Conservation (phyloP, 2,113 vertebrate species). For the Oxyruncus cristatus region DNA sequence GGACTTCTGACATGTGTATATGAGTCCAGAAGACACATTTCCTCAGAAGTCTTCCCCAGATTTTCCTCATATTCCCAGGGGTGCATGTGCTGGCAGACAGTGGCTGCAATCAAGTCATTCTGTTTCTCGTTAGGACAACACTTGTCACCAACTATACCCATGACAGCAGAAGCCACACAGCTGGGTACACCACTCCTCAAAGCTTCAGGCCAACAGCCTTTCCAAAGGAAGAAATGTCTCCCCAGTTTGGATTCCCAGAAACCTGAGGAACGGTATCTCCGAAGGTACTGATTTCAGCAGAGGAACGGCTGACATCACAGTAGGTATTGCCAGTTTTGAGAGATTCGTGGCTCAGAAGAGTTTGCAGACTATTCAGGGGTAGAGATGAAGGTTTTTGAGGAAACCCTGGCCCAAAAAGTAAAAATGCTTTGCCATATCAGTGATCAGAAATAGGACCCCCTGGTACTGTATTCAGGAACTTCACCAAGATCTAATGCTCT, state of each 20-base stretch:
- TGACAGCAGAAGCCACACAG: background rate
- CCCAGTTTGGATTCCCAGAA: background rate
- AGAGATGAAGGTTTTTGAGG: background rate
- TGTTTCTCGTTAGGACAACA: background rate
- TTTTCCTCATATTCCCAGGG: background rate
- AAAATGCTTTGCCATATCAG: background rate
- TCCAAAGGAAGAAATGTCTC: background rate
- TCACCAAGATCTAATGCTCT: background rate
- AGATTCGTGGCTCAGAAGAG: background rate
- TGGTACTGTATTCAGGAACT: background rate
- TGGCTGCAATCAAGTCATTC: rapidly evolving
- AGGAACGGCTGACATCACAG: background rate
- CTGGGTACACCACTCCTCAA: background rate
- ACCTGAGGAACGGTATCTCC: background rate
- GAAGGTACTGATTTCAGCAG: background rate
- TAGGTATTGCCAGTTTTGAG: background rate
- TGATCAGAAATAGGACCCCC: background rate
- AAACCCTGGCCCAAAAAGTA: background rate
- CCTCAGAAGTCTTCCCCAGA: background rate
- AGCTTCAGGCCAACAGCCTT: background rate
- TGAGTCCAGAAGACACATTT: background rate
- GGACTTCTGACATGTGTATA: background rate
- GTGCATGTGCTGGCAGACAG: background rate
- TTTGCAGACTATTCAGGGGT: background rate
- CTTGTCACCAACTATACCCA: rapidly evolving